Conservation (phyloP, 37 sponge, comb jelly and placozoan genomes). For the Sycon ciliatum region DNA sequence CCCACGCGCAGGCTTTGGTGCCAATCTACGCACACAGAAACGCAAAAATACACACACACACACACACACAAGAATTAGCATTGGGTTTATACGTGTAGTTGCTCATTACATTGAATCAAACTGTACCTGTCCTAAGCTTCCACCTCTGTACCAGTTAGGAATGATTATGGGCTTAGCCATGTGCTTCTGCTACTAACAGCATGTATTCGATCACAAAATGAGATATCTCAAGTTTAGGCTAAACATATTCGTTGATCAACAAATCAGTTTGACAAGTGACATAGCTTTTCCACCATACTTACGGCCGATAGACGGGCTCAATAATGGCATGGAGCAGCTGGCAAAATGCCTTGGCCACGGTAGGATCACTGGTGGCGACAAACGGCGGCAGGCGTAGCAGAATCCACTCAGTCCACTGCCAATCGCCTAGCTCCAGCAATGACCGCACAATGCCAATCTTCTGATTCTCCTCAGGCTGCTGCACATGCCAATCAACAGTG, state of each 20-base stretch:
- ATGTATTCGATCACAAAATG: no score
- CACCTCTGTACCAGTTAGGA: no score
- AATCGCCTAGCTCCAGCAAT: conserved; percentile 50
- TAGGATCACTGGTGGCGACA: conserved; percentile 31
- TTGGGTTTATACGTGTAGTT: no score
- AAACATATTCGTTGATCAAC: not conserved
- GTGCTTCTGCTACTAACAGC: no score
- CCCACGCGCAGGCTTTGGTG: not conserved
- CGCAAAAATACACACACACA: not conserved
- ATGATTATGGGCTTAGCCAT: no score
- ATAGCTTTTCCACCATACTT: no score
- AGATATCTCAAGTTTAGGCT: not conserved
- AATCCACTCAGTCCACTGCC: conserved; percentile 42
- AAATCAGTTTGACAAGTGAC: not conserved
- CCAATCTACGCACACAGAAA: not conserved
- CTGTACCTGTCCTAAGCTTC: no score
- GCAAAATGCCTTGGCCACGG: conserved; percentile 36
- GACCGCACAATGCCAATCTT: conserved; percentile 73
- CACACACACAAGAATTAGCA: not conserved
- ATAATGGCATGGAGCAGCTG: conserved; percentile 43
- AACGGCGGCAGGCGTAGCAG: conserved; percentile 57
- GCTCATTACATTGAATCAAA: no score
- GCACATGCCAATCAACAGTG: not conserved
- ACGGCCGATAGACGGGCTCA: conserved; percentile 74
- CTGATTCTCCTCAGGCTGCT: conserved; percentile 51